Conservation (phyloP, 1,140 invertebrate species). For the Trigoniulus corallinus region DNA sequence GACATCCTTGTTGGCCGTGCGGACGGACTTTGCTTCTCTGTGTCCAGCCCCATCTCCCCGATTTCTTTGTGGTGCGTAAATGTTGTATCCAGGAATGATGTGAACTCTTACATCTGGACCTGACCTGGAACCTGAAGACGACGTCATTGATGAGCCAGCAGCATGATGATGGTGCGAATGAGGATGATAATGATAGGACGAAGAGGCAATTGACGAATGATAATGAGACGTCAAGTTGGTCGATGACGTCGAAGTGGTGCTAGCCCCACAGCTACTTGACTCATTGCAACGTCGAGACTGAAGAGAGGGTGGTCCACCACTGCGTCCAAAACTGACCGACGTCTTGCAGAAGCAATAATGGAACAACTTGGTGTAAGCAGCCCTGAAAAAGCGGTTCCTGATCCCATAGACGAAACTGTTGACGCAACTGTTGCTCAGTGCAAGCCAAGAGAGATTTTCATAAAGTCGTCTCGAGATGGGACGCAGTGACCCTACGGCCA, state of each 20-base stretch:
- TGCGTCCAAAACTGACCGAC: constrained; percentile 38
- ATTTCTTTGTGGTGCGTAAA: constrained; percentile 35
- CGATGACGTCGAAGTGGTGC: not conserved
- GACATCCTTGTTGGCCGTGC: not conserved
- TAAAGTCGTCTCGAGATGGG: constrained; percentile 30
- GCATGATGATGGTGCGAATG: not conserved
- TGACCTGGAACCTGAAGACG: constrained; percentile 23
- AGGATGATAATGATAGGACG: not conserved
- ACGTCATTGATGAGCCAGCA: constrained; percentile 27
- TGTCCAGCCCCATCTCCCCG: not conserved
- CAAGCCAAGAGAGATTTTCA: constrained; percentile 48
- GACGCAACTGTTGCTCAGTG: constrained; percentile 45
- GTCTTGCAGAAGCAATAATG: constrained; percentile 71
- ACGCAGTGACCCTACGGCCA: constrained; percentile 32
- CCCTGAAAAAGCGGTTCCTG: constrained; percentile 47
- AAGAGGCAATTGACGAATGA: not conserved
- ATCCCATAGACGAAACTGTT: constrained; percentile 48
- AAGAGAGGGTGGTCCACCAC: not conserved
- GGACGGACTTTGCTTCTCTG: not conserved
- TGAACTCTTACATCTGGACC: constrained; percentile 52
- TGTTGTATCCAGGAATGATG: constrained; percentile 53
- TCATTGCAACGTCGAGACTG: not conserved
- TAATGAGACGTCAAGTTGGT: not conserved
- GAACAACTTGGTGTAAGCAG: constrained; percentile 55
- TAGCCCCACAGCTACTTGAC: not conserved